Conservation (phyloP, 1,140 invertebrate species). For the Anadara kagoshimensis region DNA sequence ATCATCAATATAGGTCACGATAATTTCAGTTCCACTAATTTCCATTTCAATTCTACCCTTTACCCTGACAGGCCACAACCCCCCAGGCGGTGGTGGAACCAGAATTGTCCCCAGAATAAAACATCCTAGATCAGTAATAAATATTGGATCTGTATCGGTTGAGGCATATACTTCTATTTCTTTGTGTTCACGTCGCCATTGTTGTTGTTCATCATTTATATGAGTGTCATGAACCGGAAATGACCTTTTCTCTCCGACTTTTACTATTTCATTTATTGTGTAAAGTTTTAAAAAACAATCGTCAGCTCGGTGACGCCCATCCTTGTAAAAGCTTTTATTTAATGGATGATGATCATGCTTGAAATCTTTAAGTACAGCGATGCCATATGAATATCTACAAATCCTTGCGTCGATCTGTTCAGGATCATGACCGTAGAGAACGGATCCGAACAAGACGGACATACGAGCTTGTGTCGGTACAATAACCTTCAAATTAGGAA, state of each 20-base stretch:
- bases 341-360: not conserved
- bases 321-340: not conserved
- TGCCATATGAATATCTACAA: slow-evolving; percentile 27
- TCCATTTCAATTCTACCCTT: slow-evolving; percentile 9
- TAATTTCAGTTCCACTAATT: slow-evolving; percentile 11
- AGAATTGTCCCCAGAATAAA: not conserved
- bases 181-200: not conserved
- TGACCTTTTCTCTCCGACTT: slow-evolving; percentile 4
- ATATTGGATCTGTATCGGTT: not conserved
- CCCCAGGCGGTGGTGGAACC: not conserved
- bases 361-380: slow-evolving; percentile 9
- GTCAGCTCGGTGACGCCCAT: not conserved
- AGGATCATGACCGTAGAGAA: slow-evolving; percentile 28
- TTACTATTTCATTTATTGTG: slow-evolving; percentile 14
- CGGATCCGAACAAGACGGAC: slow-evolving; percentile 21
- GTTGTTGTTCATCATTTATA: not conserved
- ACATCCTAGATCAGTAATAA: not conserved
- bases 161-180: slow-evolving; percentile 6
- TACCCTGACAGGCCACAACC: not conserved
- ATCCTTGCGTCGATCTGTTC: slow-evolving; percentile 13
- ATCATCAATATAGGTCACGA: slow-evolving; percentile 13
- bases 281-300: slow-evolving; percentile 14
- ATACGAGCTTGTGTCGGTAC: slow-evolving; percentile 17
- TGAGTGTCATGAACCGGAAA: not conserved
- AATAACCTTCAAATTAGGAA: slow-evolving; percentile 8